Evolutionary conservation across 2,888 invertebrate genomes (phyloP), one percentile per base, ranked within the genome.

Genomic region (Pandemis cinnamomeana): DNA sequence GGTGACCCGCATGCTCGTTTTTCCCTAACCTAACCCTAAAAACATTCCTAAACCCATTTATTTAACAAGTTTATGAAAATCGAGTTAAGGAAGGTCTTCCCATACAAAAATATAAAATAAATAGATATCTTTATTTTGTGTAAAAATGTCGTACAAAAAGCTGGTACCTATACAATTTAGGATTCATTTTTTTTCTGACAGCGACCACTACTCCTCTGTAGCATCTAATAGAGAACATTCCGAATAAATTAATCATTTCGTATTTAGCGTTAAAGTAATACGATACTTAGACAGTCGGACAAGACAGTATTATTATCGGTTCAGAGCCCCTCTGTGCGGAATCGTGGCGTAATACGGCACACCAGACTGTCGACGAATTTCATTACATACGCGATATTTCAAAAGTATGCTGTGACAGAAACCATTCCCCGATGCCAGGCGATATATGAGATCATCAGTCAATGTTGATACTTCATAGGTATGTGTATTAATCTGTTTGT

Each of bases 361-460:
- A 79, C 80, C 83, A 82, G 79, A 78, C 80, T 79, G 77, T 76
- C 80, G 80, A 80, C 80, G 80, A 81, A 82, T 86, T 86, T 85
- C 83, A 86, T 85, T 84, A 85, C 82, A 83, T 81, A 83, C 82
- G 83, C 84, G 80, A 86, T 88, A 88, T 89, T 87, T 90, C 90
- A 91, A 86, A 87, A 87, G 83, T 80, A 81, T 82, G 80, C 81
- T 83, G 86, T 87, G 91, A 91, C 91, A 91, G 83, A 83, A 90
- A 89, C 87, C 91, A 91, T 87, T 86, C 84, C 83, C 84, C 88
- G 86, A 87, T 85, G 86, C 85, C 84, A 84, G 84, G 80, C 86
- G 86, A 86, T 87, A 87, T 78, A 85, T 88, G 90, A 90, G 89
- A 83, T 90, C 90, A 91, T 90, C 89, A 85, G 78, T 90, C 86